These are phyloP conservation scores for Brachyalestes nurse DNA, from an alignment of 2,797 vertebrate species.

Conservation along the genomic window DNA sequence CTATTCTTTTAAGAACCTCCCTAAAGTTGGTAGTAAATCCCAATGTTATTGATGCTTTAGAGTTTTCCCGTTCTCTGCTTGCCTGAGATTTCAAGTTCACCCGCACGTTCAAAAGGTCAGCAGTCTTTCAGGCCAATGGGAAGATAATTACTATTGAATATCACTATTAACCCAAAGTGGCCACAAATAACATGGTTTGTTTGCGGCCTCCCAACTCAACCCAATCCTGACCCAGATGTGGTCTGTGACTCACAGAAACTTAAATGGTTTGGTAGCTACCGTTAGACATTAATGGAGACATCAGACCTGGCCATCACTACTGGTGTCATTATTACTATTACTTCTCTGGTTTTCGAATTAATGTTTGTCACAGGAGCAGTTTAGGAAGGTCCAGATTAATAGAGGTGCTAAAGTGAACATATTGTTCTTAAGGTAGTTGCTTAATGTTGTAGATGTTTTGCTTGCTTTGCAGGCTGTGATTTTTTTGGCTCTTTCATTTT, in stretches of 20 bases:
- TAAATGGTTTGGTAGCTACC: constrained; percentile 4
- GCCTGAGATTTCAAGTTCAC: constrained; percentile 4
- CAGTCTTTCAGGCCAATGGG: constrained; percentile 15
- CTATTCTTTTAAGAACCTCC: not conserved
- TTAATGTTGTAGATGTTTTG: no score
- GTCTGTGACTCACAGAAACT: constrained; percentile 6
- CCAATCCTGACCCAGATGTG: constrained; percentile 2
- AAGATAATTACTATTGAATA: constrained; percentile 21
- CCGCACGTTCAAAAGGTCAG: constrained; percentile 1
- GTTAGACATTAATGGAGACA: constrained; percentile 16
- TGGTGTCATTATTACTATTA: not conserved
- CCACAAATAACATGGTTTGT: constrained; percentile 21
- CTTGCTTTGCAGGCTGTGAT: no score
- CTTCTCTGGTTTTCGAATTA: not conserved
- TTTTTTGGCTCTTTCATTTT: not conserved
- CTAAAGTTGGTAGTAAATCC: not conserved
- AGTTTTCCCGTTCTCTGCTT: not conserved
- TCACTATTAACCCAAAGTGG: constrained; percentile 1
- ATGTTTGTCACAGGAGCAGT: not conserved
- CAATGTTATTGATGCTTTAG: not conserved
- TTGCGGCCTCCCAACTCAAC: constrained; percentile 10
- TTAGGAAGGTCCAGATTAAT: not conserved
- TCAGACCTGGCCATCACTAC: not conserved
- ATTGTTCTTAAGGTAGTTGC: no score
- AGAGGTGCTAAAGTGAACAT: not conserved